Evolutionary conservation across 2,797 vertebrate species (phyloP), one percentile per base, ranked within the genome.

Genomic region (Enteromius treurensis): DNA sequence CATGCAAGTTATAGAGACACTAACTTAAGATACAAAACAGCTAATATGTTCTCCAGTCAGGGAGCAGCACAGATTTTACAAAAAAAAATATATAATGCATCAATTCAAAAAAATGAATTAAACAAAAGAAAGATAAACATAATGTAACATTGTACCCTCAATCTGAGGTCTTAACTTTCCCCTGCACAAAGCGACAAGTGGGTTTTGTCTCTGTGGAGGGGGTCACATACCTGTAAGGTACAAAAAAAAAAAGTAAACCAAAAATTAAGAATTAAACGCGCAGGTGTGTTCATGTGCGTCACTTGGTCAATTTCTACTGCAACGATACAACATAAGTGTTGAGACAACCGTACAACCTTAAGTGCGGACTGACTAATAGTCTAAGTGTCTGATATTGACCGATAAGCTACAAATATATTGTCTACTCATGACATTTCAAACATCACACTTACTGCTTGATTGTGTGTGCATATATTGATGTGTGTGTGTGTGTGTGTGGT

Each of bases 181-280:
- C 73, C 89, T 47, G 85, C 90, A 93, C 91, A 90, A 92, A 92
- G 88, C 87, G 87, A 86, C 65, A 81, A 86, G 84, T 89, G 87
- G 80, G 88, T 82, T 23, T 84, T 83, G 90, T 89, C 88, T 88
- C 86, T 86, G 84, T 90, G 90, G 88, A 90, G 26, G 89, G 81
- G 91, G 86, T 92, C 84, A 90, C 90, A 91, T 94, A 95, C 95
- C 93, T 95, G 90, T 95, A 94, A 95, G 94, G 93, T 95, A 95
- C 93, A 95, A 94, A 40, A 37, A 34, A 92, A 77, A 90, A 91
- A 92, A 89, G 83, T 88, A 17, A 69, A 69, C 51, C 32, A 17
- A 64, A 62, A 86, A 79, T 68, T 89, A 91, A 91, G 75, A 85
- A 84, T 64, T 68, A 82, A 81, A 84, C 1, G 34, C 34, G 81